Evolutionary conservation across 2,113 vertebrate species (phyloP).

Genomic region (Bucco capensis): DNA sequence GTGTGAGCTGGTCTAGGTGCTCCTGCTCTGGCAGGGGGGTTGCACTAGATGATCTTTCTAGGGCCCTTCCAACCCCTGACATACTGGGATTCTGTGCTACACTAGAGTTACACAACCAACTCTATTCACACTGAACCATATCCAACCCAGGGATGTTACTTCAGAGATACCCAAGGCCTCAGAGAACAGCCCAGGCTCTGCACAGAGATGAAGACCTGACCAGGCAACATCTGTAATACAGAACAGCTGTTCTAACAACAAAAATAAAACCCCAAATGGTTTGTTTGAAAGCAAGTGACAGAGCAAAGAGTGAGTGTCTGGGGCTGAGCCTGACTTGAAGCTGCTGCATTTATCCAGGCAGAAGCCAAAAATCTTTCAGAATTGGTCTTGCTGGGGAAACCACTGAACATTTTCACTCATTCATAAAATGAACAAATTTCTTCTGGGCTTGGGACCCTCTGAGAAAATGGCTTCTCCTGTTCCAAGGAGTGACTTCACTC

Average conservation of each 20-base stretch:
- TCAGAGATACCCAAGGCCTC: not conserved
- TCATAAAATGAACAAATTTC: not conserved
- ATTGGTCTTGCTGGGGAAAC: not conserved
- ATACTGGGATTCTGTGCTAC: no score
- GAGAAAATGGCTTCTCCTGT: not conserved
- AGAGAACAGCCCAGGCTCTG: not conserved
- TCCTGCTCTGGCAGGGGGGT: no score
- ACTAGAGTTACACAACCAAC: no score
- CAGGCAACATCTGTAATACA: not conserved
- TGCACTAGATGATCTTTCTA: no score
- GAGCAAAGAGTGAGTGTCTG: not conserved
- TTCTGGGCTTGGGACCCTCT: not conserved
- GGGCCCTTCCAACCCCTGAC: no score
- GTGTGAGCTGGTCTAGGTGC: no score
- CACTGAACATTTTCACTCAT: not conserved
- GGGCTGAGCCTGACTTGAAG: not conserved
- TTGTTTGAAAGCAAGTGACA: not conserved
- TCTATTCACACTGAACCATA: not conserved
- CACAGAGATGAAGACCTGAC: not conserved
- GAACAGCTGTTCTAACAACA: not conserved
- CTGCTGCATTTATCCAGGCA: not conserved
- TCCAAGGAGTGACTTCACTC: not conserved
- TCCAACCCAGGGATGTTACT: not conserved
- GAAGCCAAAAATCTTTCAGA: slow-evolving; percentile 14
- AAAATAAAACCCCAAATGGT: not conserved